These are phyloP conservation scores for Sebastes itinus DNA, from an alignment of 2,797 vertebrate genomes.

Conservation along the genomic window DNA sequence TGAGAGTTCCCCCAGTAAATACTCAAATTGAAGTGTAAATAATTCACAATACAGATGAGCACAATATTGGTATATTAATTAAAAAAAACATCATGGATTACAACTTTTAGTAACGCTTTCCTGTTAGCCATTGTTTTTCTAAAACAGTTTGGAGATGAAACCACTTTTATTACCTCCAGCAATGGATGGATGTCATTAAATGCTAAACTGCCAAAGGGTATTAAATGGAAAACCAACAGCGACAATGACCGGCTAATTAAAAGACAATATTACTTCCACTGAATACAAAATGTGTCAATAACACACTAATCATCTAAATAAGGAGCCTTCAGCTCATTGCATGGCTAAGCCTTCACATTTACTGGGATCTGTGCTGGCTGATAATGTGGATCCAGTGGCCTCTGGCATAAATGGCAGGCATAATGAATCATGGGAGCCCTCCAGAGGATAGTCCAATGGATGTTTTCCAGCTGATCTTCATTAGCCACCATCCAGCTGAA, in stretches of 20 bases:
- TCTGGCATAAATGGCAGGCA: slow-evolving; percentile 58
- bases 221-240: slow-evolving; percentile 48
- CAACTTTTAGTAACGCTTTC: not conserved
- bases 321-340: slow-evolving; percentile 46
- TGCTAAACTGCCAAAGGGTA: slow-evolving; percentile 51
- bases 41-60: not conserved
- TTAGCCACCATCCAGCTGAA: slow-evolving; percentile 69
- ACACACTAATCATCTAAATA: slow-evolving; percentile 57
- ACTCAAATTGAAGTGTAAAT: not conserved
- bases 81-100: not conserved
- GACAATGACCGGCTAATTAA: slow-evolving; percentile 61
- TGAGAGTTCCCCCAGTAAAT: not conserved
- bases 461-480: slow-evolving; percentile 71
- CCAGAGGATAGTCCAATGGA: slow-evolving; percentile 68
- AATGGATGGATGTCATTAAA: slow-evolving; percentile 57
- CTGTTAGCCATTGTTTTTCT: slow-evolving; percentile 20
- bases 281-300: slow-evolving; percentile 65
- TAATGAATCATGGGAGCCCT: slow-evolving; percentile 68
- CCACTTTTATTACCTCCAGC: slow-evolving; percentile 20
- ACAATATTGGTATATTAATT: not conserved
- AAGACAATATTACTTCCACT: slow-evolving; percentile 59
- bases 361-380: slow-evolving; percentile 63
- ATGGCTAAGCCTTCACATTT: slow-evolving; percentile 39
- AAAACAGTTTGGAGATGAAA: slow-evolving; percentile 43
- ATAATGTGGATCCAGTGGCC: slow-evolving; percentile 71